Percentiles rank a stretch among this genome's conserved stretches.
Conservation (phyloP, 1,140 invertebrate genomes). For the Atta colombica region DNA sequence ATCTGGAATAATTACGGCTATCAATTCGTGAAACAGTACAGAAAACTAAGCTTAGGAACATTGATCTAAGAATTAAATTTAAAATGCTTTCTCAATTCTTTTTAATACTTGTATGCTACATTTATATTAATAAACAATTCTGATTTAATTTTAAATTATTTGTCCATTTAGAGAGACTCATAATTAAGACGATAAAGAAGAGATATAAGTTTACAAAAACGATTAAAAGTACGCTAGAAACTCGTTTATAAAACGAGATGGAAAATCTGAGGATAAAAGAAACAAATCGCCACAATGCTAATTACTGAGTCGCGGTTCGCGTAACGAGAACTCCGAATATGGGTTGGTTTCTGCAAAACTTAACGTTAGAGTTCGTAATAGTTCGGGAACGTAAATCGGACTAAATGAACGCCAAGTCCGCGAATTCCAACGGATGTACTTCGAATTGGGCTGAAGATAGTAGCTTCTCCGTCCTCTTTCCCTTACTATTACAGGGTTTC, state of each 20-base stretch:
- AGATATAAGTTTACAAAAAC: background rate
- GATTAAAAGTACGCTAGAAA: background rate
- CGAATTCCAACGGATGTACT: constrained; percentile 44
- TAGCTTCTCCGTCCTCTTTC: constrained; percentile 4
- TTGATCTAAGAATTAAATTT: background rate
- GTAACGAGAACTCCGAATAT: constrained; percentile 49
- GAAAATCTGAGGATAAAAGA: constrained; percentile 4
- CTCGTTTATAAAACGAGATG: background rate
- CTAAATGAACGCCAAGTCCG: constrained; percentile 38
- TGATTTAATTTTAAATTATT: constrained; percentile 19
- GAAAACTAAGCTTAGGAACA: background rate
- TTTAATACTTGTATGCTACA: background rate
- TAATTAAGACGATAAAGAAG: background rate
- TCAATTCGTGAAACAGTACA: background rate
- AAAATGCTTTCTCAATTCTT: constrained; percentile 2
- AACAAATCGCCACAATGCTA: constrained; percentile 28
- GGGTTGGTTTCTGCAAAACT: constrained; percentile 45
- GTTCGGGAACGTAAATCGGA: constrained; percentile 30
- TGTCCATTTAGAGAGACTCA: background rate
- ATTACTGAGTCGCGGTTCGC: constrained; percentile 15
- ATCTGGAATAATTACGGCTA: constrained; percentile 9
- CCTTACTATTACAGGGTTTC: constrained; percentile 19
- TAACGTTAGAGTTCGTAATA: constrained; percentile 49
- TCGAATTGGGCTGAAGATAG: constrained; percentile 29
- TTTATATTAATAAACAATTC: background rate